phyloP scores from a whole-genome alignment of 2,797 vertebrate genomes.

The Sebastolobus alascanus region DNA sequence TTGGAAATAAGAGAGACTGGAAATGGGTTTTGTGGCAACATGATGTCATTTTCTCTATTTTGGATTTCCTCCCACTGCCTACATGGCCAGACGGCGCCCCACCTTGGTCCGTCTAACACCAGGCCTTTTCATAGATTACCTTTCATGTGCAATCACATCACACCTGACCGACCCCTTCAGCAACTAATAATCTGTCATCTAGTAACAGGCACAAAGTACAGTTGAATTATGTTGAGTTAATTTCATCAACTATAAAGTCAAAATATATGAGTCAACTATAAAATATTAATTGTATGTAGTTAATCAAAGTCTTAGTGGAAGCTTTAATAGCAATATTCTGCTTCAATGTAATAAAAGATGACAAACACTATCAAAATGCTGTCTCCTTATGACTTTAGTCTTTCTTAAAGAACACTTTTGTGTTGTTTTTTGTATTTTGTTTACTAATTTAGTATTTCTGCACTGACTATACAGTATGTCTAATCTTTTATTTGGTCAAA shows the following conservation, averaged over 20 bases:
- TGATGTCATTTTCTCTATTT: conserved; percentile 28
- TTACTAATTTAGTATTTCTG: not conserved
- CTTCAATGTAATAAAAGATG: not conserved
- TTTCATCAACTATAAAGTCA: not conserved
- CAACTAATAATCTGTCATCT: not conserved
- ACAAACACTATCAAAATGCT: not conserved
- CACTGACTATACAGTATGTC: not conserved
- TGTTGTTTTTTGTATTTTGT: not conserved
- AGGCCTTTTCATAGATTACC: conserved; percentile 62
- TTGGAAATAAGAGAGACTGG: not conserved
- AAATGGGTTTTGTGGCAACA: not conserved
- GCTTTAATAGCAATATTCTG: not conserved
- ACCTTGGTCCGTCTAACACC: conserved; percentile 42
- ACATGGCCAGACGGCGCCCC: conserved; percentile 32
- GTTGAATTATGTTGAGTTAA: not conserved
- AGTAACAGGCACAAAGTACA: not conserved
- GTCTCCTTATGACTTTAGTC: not conserved
- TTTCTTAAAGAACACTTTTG: not conserved
- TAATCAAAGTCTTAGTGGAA: not conserved
- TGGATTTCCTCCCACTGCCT: conserved; percentile 29
- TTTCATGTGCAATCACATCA: conserved; percentile 58
- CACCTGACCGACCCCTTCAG: conserved; percentile 32
- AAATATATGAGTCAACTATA: not conserved
- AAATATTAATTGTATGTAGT: not conserved
- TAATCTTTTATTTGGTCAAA: not conserved